These are phyloP conservation scores for Eulemur albifrons DNA, from an alignment of 2,797 vertebrate species.

Conservation along the genomic window DNA sequence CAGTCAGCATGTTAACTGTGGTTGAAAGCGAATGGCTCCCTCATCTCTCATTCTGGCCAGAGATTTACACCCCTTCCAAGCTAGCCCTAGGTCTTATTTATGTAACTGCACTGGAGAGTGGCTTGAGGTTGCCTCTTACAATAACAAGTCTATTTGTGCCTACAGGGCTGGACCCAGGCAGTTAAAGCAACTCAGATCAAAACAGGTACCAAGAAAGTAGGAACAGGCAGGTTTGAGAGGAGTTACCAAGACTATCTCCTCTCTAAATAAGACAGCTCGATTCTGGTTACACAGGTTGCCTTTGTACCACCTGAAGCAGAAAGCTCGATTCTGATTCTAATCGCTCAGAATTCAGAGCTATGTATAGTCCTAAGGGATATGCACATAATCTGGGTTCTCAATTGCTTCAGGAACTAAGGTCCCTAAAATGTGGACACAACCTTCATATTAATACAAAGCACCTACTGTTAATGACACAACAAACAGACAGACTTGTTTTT, in stretches of 20 bases:
- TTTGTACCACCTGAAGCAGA: too few species aligned
- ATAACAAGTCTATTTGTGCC: slow-evolving; percentile 63
- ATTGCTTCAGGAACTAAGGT: background rate
- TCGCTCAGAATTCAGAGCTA: background rate
- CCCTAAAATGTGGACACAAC: background rate
- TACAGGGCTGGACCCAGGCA: background rate
- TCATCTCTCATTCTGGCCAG: slow-evolving; percentile 69
- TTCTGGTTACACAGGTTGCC: too few species aligned
- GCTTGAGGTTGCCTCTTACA: slow-evolving; percentile 55
- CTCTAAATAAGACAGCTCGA: background rate
- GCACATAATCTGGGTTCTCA: background rate
- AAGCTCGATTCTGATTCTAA: background rate
- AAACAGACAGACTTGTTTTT: background rate
- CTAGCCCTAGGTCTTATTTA: slow-evolving; percentile 44
- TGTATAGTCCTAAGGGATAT: background rate
- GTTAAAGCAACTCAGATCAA: background rate
- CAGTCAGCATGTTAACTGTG: slow-evolving; percentile 66
- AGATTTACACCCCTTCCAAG: slow-evolving; percentile 71
- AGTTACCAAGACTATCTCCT: background rate
- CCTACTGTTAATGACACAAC: background rate
- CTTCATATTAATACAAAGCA: background rate
- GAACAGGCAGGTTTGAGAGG: background rate
- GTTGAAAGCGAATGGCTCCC: slow-evolving; percentile 69
- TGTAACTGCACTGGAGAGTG: slow-evolving; percentile 21
- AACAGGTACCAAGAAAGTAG: background rate